Base-by-base conservation (phyloP, 2,113 vertebrate species). In the Scatophagus argus region DNA sequence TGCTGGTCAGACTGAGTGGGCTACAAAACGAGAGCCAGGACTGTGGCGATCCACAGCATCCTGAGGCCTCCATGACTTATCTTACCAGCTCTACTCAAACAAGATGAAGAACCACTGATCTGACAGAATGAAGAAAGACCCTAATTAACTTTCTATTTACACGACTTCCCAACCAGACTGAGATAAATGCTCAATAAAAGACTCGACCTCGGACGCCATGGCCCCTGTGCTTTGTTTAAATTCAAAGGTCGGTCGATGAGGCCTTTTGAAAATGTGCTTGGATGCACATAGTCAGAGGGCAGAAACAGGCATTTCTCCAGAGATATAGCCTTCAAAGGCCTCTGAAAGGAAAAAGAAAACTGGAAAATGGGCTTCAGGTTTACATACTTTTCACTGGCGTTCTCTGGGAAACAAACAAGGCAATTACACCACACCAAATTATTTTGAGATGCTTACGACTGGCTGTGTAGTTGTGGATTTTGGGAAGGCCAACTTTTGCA, bases 31-130 rank as follows among this genome's bases (percentile, higher is more conserved):
- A 85, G 69, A 89, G 77, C 81, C 87, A 89, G 85, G 76, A 79
- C 79, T 90, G 90, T 78, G 84, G 92, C 92, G 79, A 85, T 92
- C 87, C 87, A 85, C 89, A 87, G 84, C 84, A 88, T 90, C 90
- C 90, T 88, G 79, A 84, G 71, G 77, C 74, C 84, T 84, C 76
- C 32, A 46, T 88, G 86, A 89, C 89, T 86, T 86, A 90, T 89
- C 83, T 88, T 77, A 86, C 67, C 70, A 82, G 68, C 71, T 85
- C 52, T 44, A 60, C 74, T 81, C 79, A 79, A 87, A 87, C 74
- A 73, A 75, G 71, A 86, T 79, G 61, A 83, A 78, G 84, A 29
- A 54, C 68, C 64, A 78, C 23, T 83, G 66, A 92, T 85, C 68
- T 86, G 88, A 90, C 87, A 89, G 80, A 79, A 85, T 83, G 73